Conservation (phyloP, 2,797 vertebrate species). For the Aselliscus stoliczkanus region DNA sequence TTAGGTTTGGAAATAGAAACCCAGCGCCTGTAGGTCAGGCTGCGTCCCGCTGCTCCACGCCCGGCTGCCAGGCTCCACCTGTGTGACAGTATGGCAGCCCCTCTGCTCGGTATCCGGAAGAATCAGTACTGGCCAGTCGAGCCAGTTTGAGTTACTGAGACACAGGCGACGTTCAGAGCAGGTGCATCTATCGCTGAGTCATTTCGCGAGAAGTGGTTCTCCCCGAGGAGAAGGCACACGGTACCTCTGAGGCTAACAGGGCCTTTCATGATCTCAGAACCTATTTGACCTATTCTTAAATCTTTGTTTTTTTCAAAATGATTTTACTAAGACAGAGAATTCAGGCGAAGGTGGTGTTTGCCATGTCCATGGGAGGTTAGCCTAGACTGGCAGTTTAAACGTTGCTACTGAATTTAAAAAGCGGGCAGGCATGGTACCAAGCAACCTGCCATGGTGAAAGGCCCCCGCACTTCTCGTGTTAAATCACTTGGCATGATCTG, state of each 20-base stretch:
- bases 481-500: not conserved
- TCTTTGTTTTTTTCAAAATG: not conserved
- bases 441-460: not conserved
- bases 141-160: not conserved
- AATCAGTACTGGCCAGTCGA: not conserved
- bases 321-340: not conserved
- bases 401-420: accelerated
- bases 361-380: not conserved
- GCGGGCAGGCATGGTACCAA: not conserved
- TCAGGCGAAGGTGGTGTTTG: not conserved
- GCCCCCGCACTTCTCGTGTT: not conserved
- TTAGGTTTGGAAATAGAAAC: not conserved
- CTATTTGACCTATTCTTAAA: not conserved
- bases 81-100: accelerated
- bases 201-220: not conserved
- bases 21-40: accelerated
- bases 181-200: not conserved
- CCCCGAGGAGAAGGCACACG: accelerated
- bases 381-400: not conserved
- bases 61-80: not conserved
- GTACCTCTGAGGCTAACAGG: accelerated
- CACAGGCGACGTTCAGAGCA: not conserved
- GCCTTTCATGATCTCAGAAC: not conserved
- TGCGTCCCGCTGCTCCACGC: accelerated
- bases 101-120: not conserved